phyloP scores from a whole-genome alignment of 2,113 vertebrate genomes.

The Antigone vipio region DNA sequence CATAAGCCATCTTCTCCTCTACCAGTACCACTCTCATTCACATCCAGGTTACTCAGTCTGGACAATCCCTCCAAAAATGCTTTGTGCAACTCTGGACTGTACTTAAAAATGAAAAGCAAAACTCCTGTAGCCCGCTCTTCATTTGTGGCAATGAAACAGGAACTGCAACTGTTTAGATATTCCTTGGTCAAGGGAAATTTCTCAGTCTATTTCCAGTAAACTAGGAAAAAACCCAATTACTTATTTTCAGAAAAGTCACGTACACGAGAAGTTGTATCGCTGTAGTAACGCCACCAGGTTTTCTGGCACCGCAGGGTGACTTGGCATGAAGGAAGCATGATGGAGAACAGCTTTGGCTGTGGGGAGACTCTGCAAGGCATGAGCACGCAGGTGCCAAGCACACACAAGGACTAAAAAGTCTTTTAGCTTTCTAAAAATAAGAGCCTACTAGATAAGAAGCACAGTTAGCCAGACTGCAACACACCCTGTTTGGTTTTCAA shows the following conservation, averaged over 20 bases:
- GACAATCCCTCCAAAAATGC: background rate
- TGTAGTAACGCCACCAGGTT: background rate
- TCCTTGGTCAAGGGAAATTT: background rate
- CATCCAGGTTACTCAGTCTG: background rate
- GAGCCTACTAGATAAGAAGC: background rate
- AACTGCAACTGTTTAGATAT: background rate
- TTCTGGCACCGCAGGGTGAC: background rate
- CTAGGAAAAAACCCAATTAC: background rate
- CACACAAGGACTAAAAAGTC: background rate
- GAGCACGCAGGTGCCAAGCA: background rate
- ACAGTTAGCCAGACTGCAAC: background rate
- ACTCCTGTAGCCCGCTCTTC: background rate
- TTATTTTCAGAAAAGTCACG: background rate
- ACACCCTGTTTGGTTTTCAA: background rate
- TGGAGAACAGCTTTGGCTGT: background rate
- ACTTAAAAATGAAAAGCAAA: background rate
- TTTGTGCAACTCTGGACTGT: background rate
- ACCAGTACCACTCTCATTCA: background rate
- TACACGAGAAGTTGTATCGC: fast-evolving
- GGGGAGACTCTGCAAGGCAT: background rate
- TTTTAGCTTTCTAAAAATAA: background rate
- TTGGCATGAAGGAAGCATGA: fast-evolving
- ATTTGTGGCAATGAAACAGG: background rate
- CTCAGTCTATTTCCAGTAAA: background rate
- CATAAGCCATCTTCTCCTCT: background rate